Evolutionary conservation across 2,797 vertebrate species (phyloP).

Genomic region (Acestrorhynchus altus): DNA sequence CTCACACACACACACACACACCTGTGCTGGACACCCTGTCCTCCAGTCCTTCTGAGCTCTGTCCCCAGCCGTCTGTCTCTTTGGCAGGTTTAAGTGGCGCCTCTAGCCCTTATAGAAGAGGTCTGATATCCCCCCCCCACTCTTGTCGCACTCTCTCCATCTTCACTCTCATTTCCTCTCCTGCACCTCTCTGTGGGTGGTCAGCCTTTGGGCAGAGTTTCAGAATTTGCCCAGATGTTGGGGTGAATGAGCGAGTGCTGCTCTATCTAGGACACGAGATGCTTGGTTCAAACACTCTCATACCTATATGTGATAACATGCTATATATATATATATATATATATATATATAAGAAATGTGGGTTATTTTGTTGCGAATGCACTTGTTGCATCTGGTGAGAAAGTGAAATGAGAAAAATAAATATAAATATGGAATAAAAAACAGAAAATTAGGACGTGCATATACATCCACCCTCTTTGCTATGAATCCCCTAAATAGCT

Average conservation of each 20-base stretch:
- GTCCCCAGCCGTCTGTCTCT: not conserved
- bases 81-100: conserved; percentile 12
- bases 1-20: not conserved
- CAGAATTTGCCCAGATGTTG: conserved; percentile 1
- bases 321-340: too few species aligned
- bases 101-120: conserved; percentile 13
- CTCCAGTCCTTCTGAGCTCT: not conserved
- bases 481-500: too few species aligned
- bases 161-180: conserved; percentile 19
- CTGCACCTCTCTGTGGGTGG: conserved; percentile 15
- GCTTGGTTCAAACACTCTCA: not conserved
- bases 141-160: not conserved
- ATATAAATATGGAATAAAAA: too few species aligned
- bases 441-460: too few species aligned
- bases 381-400: too few species aligned
- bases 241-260: not conserved
- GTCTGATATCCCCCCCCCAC: conserved; percentile 27
- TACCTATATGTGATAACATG: not conserved
- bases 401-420: too few species aligned
- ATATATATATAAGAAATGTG: too few species aligned
- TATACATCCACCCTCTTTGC: too few species aligned
- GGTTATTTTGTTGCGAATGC: too few species aligned
- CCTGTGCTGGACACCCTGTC: not conserved
- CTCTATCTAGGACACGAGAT: not conserved
- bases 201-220: conserved; percentile 9